Evolutionary conservation across 2,797 vertebrate species (phyloP).

Genomic region (Delichon dasypus): DNA sequence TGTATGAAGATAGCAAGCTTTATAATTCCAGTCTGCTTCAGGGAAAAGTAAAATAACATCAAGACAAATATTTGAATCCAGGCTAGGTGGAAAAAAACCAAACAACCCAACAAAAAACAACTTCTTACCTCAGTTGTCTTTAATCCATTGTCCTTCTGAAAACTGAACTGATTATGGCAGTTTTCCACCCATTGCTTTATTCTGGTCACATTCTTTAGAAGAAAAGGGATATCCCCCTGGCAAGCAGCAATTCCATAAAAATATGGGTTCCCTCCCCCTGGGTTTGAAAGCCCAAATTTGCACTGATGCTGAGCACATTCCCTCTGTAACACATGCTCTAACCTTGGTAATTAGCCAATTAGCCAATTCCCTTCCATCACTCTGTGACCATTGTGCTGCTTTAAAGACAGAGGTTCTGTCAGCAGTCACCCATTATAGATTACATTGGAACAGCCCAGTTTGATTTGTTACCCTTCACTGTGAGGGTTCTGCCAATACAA

Average conservation of each 20-base stretch:
- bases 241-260: neutral
- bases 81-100: neutral
- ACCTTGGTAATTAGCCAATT: neutral
- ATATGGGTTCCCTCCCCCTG: fast-evolving
- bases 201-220: neutral
- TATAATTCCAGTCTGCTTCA: neutral
- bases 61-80: neutral
- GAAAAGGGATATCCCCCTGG: neutral
- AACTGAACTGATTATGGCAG: neutral
- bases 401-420: neutral
- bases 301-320: neutral
- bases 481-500: neutral
- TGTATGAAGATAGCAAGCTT: neutral
- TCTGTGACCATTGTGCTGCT: neutral
- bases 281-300: neutral
- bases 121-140: neutral
- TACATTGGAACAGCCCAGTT: neutral
- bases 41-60: neutral
- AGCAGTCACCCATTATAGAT: neutral
- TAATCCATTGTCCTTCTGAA: neutral
- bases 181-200: neutral
- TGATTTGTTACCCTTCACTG: neutral
- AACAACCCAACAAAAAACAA: too few relatives aligned
- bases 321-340: neutral
- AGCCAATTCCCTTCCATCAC: neutral